Percentiles rank a stretch among this genome's conserved stretches.
phyloP scores from a whole-genome alignment of 1,140 invertebrate species.

The Drosophila jambulina region DNA sequence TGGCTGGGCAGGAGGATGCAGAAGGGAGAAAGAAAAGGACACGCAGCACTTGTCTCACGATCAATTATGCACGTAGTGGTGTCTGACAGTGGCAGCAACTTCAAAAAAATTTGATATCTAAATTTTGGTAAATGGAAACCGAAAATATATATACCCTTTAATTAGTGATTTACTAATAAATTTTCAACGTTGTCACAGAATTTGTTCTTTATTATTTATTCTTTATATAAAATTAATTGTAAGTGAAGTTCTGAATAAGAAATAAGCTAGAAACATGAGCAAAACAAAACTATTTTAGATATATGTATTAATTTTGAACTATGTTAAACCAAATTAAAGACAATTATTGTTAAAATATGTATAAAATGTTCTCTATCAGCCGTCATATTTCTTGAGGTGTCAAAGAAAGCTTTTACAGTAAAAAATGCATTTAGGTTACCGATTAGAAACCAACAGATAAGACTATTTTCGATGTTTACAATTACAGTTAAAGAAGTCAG shows the following conservation, averaged over 20 bases:
- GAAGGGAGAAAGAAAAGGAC: slow-evolving; percentile 34
- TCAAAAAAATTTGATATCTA: slow-evolving; percentile 11
- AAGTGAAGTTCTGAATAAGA: background rate
- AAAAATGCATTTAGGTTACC: background rate
- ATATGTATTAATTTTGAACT: no score
- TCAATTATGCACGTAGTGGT: slow-evolving; percentile 47
- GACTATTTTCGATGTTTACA: background rate
- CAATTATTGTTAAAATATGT: background rate
- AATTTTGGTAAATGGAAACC: background rate
- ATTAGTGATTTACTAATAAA: background rate
- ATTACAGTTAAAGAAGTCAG: background rate
- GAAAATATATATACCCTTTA: background rate
- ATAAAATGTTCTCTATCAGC: background rate
- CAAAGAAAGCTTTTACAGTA: background rate
- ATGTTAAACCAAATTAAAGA: background rate
- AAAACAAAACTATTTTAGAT: no score
- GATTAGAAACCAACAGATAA: slow-evolving; percentile 6
- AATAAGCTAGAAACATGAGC: background rate
- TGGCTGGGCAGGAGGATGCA: slow-evolving; percentile 38
- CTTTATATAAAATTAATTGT: background rate
- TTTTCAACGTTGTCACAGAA: background rate
- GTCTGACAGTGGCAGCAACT: background rate
- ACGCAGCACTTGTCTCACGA: slow-evolving; percentile 34
- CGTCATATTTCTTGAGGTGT: background rate
- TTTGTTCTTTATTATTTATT: background rate